These are phyloP conservation scores for Ciconia nigra DNA, from an alignment of 2,797 vertebrate species.

Conservation along the genomic window DNA sequence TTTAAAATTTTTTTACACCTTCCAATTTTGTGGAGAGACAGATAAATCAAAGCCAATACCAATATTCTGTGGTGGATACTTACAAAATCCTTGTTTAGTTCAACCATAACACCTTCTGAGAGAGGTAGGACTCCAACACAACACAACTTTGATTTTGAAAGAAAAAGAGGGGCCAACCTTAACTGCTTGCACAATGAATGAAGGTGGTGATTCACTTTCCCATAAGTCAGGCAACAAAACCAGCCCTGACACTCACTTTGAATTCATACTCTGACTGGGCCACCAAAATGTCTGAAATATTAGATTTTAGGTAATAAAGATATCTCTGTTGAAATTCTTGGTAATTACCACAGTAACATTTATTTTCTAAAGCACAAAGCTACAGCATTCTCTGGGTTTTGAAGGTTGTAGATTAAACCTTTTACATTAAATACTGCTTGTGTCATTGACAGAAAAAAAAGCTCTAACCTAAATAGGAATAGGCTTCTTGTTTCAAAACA, in stretches of 20 bases:
- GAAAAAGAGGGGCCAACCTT: neutral
- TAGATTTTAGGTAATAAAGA: neutral
- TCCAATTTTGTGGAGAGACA: neutral
- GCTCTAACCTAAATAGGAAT: neutral
- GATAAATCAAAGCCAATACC: neutral
- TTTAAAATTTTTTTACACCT: neutral
- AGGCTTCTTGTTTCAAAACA: neutral
- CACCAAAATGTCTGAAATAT: neutral
- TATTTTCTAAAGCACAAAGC: neutral
- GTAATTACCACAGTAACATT: neutral
- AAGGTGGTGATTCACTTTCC: neutral
- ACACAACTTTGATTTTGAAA: neutral
- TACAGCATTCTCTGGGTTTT: neutral
- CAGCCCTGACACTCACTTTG: neutral
- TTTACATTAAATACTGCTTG: neutral
- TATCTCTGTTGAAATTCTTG: neutral
- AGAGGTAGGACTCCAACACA: neutral
- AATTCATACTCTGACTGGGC: neutral
- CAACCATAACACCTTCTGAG: neutral
- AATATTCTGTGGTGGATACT: neutral
- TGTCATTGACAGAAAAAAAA: neutral
- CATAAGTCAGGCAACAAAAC: neutral
- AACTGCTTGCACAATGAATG: neutral
- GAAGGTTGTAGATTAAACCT: neutral
- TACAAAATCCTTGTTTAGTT: neutral